These are phyloP conservation scores for Zeugodacus cucurbitae DNA, from an alignment of 1,140 invertebrate species.

Conservation along the genomic window DNA sequence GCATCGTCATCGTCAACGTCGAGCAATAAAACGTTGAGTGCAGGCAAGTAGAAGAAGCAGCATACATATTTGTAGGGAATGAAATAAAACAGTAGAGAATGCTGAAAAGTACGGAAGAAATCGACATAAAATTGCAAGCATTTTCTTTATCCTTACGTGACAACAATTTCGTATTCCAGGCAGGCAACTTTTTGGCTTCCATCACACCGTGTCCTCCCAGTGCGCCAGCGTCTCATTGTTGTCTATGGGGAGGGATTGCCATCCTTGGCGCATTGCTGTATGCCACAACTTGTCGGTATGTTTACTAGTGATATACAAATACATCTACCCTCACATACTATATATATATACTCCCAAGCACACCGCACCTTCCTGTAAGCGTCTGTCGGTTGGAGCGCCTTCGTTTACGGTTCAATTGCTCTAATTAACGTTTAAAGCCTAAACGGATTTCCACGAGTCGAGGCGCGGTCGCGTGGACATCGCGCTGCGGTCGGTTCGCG, in stretches of 20 bases:
- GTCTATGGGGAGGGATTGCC: not conserved
- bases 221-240: constrained; percentile 12
- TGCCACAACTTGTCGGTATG: not conserved
- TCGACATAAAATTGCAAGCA: constrained; percentile 35
- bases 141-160: constrained; percentile 35
- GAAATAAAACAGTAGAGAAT: constrained; percentile 11
- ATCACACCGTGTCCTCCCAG: not conserved
- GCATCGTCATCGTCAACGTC: not conserved
- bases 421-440: constrained; percentile 30
- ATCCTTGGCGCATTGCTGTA: not conserved
- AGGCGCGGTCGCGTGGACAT: not conserved
- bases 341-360: not conserved
- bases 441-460: not conserved
- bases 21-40: constrained; percentile 13
- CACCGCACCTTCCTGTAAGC: not conserved
- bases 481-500: not conserved
- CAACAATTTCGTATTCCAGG: constrained; percentile 38
- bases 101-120: constrained; percentile 31
- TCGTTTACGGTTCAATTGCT: constrained; percentile 28
- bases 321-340: too few species aligned
- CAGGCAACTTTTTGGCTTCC: constrained; percentile 34
- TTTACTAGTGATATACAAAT: not conserved
- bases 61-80: not conserved
- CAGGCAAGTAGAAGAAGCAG: not conserved
- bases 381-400: not conserved